These are phyloP conservation scores for Cotesia vestalis DNA, from an alignment of 1,140 invertebrate genomes.

Conservation along the genomic window DNA sequence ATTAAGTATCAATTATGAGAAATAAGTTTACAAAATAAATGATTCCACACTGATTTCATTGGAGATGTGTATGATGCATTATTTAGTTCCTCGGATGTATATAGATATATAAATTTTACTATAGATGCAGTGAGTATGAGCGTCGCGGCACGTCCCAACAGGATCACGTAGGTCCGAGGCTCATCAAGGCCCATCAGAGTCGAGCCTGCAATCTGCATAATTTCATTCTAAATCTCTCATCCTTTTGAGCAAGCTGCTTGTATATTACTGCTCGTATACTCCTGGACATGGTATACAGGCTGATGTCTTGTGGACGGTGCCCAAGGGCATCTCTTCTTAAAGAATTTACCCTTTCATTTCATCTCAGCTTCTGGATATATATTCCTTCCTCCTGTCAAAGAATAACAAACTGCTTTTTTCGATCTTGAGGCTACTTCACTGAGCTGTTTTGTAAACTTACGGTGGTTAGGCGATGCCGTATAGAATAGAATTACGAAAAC, in stretches of 20 bases:
- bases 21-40: too few relatives aligned
- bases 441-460: neutral
- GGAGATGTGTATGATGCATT: too few relatives aligned
- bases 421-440: neutral
- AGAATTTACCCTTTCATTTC: constrained; percentile 10
- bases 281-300: neutral
- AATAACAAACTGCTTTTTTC: constrained; percentile 1
- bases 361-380: constrained; percentile 18
- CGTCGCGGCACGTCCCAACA: constrained; percentile 44
- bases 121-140: neutral
- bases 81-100: too few relatives aligned
- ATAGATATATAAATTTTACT: too few relatives aligned
- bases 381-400: neutral
- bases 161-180: constrained; percentile 56
- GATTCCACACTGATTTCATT: too few relatives aligned
- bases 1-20: too few relatives aligned
- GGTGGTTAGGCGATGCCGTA: neutral
- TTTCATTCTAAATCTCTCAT: constrained; percentile 54
- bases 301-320: neutral
- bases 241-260: constrained; percentile 42
- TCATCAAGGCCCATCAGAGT: constrained; percentile 58
- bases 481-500: neutral
- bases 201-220: constrained; percentile 65
- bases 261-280: constrained; percentile 27
- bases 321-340: neutral